A percentile compares a stretch with the other conserved stretches of the same genome.
Evolutionary conservation across 2,797 vertebrate species (phyloP).

Genomic region (Mus spretus): DNA sequence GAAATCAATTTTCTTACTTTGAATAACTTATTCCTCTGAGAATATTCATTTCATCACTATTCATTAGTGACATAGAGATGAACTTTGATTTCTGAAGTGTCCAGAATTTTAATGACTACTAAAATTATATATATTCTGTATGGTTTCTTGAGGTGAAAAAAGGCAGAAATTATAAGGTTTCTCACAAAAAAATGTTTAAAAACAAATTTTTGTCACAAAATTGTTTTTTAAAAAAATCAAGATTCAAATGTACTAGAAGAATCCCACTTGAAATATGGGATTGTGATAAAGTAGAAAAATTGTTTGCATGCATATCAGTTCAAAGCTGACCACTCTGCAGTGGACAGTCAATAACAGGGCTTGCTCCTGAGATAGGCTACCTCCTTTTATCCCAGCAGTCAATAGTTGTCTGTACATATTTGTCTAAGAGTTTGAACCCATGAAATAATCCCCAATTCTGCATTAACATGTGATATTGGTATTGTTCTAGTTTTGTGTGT

Average conservation of each 20-base stretch:
- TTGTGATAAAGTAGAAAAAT: not conserved
- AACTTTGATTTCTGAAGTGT: not conserved
- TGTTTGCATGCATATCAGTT: not conserved
- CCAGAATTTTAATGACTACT: not conserved
- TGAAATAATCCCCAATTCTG: not conserved
- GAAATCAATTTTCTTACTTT: conserved; percentile 43
- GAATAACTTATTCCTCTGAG: not conserved
- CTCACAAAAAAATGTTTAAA: not conserved
- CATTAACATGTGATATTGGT: not conserved
- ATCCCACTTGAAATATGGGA: not conserved
- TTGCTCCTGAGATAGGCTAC: not conserved
- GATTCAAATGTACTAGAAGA: not conserved
- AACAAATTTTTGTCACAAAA: not conserved
- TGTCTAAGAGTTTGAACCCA: not conserved
- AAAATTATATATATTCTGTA: not conserved
- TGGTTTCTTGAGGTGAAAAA: not conserved
- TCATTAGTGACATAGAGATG: conserved; percentile 24
- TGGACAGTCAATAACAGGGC: not conserved
- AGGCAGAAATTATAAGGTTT: not conserved
- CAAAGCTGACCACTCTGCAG: not conserved
- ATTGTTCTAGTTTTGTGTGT: not conserved
- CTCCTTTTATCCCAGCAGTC: not conserved
- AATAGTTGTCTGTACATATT: not conserved
- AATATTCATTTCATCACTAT: conserved; percentile 10
- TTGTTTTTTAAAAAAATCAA: not conserved